These are phyloP conservation scores for Aegithalos caudatus DNA, from an alignment of 2,113 vertebrate genomes.

Conservation along the genomic window DNA sequence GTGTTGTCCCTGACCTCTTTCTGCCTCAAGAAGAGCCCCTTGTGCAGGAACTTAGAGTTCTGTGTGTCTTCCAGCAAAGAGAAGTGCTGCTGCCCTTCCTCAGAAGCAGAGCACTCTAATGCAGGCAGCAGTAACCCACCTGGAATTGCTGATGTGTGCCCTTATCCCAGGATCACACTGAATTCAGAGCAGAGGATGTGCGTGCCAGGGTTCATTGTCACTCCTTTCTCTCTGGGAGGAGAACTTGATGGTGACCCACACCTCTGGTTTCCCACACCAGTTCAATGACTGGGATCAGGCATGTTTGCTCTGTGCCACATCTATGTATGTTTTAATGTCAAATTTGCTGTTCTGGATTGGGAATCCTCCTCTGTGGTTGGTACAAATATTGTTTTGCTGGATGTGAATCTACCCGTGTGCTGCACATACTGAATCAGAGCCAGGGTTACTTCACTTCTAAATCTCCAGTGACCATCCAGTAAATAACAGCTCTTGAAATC, in stretches of 20 bases:
- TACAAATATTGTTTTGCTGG: background rate
- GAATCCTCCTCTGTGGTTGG: background rate
- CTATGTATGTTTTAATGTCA: background rate
- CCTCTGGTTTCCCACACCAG: background rate
- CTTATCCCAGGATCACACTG: background rate
- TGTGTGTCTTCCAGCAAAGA: background rate
- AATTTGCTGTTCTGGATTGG: background rate
- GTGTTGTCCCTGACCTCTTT: background rate
- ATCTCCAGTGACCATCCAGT: conserved; percentile 35
- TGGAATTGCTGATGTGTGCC: background rate
- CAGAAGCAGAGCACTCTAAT: background rate
- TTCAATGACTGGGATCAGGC: background rate
- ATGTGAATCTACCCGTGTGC: background rate
- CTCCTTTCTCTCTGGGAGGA: background rate
- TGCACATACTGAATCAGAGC: background rate
- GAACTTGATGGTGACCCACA: background rate
- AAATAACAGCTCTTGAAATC: conserved; percentile 15
- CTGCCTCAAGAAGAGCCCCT: background rate
- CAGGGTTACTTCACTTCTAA: conserved; percentile 18
- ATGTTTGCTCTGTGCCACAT: background rate
- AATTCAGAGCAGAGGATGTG: background rate
- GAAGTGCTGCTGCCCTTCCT: background rate
- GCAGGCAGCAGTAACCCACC: background rate
- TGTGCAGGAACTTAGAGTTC: background rate
- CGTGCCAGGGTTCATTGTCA: background rate